phyloP scores from a whole-genome alignment of 2,888 invertebrate genomes.

The Perizoma affinitatum region DNA sequence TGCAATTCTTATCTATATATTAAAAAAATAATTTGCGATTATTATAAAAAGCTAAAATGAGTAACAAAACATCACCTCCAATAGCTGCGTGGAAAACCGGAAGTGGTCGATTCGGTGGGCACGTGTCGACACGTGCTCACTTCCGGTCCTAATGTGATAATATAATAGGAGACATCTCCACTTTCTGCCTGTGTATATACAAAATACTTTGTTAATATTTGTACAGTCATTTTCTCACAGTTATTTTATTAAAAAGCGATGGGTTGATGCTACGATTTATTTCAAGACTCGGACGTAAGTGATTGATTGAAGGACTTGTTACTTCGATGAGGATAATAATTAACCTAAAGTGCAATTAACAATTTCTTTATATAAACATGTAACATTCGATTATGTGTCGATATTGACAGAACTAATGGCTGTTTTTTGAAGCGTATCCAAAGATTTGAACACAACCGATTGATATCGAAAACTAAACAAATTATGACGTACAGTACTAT shows the following conservation, averaged over 20 bases:
- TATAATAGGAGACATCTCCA: conserved; percentile 83
- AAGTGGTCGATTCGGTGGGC: conserved; percentile 75
- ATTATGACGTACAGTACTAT: too few species aligned
- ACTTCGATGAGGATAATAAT: too few species aligned
- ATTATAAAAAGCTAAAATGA: conserved; percentile 21
- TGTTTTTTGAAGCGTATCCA: too few species aligned
- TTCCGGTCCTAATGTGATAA: conserved; percentile 77
- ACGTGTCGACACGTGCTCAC: conserved; percentile 74
- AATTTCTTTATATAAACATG: too few species aligned
- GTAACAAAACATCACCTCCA: conserved; percentile 36
- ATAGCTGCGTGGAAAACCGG: conserved; percentile 57
- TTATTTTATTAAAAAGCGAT: conserved; percentile 29
- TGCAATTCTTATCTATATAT: background rate
- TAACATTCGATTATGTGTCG: too few species aligned
- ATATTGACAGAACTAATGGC: too few species aligned
- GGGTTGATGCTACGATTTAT: background rate
- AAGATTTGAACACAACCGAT: too few species aligned
- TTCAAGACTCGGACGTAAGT: background rate
- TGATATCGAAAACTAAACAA: too few species aligned
- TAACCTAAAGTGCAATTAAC: too few species aligned
- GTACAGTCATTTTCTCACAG: conserved; percentile 54
- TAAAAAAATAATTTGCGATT: conserved; percentile 17
- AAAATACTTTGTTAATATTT: conserved; percentile 55
- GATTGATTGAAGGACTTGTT: background rate
- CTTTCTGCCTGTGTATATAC: conserved; percentile 60